Evolutionary conservation across 1,140 invertebrate species (phyloP), one percentile per base, ranked within the genome.

Genomic region (Nixonia krombeini): DNA sequence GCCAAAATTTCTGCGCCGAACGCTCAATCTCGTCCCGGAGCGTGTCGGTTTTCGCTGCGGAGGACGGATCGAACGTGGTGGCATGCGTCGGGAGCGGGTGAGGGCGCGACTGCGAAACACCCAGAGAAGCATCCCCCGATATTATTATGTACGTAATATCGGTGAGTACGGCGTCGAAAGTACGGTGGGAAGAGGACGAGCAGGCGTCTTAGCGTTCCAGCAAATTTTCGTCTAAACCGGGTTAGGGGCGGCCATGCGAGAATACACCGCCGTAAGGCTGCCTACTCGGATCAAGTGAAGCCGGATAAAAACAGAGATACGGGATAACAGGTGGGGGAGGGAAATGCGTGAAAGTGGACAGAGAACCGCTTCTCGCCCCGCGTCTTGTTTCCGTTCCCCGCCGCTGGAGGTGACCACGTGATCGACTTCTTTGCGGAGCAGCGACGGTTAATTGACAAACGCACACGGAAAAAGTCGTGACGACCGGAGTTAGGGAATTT

Each of bases 1-100:
- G 65, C 64, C 64, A 68, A 68, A 68, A 61, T 61, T 68, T 45
- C 55, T 29, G 37, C 52, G 33, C 23, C 13, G 56, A 41, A 0
- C 42, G 46, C 25, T 68, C 57, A 61, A 68, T 68, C 63, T 61
- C 45, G 25, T 4, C 33, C 28, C 13, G 31, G 31, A 49, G 28
- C 42, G 26, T 29, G 35, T 46, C 26, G 33, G 4, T 41, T 55
- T 44, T 35, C 31, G 25, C 33, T 42, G 10, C 50, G n/a, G 47
- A 42, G 55, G 59, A 66, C 49, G 37, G 63, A 65, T 52, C n/a
- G 46, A 56, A 46, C 10, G 12, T 12, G 17, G 21, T 9, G 5
- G 23, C 8, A 35, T 2, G 10, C n/a, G 15, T n/a, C 3, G 12
- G 31, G 29, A 35, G 2, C 16, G 37, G 16, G 17, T 21, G 25